Evolutionary conservation across 1,140 invertebrate genomes (phyloP), one percentile per base, ranked within the genome.

Genomic region (Drosophila kohkoa): DNA sequence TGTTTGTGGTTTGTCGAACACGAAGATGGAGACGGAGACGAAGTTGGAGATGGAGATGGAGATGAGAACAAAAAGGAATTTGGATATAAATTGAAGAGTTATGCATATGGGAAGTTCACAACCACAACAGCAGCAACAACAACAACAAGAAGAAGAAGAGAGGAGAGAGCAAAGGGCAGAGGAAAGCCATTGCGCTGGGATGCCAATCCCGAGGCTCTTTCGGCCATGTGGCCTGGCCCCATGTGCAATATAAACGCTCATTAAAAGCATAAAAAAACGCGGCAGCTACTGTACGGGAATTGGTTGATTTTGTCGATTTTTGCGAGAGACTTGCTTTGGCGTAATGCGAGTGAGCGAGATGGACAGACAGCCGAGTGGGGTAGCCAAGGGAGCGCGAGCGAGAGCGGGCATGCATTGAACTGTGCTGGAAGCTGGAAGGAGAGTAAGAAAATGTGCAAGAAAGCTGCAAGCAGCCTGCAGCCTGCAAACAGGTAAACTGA

Each of bases 251-350:
- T 85, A 89, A 89, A 89, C 87, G 85, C 78, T 85, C 85, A 89
- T 89, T 88, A 90, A 89, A 89, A 89, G 75, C 81, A 81, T 79
- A 76, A 89, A 83, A 79, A 82, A 81, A 75, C 66, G 58, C 64
- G 64, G 77, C 85, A 72, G 85, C 85, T 89, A 90, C 85, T 89
- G 85, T 89, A 81, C 75, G 79, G 86, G 49, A 80, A 88, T 89
- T 89, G 85, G 85, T 85, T 89, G 79, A 81, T 89, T 89, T 89
- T 79, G 25, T 89, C 72, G 78, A 85, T 89, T 89, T 89, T 80
- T 62, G 41, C 35, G 35, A 8, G 35, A 52, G 32, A 57, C 35
- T 38, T n/a, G 41, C 41, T 43, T 43, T 6, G 35, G 11, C 8
- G 41, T 4, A 13, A 6, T 43, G 41, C 4, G 11, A 43, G 41